Evolutionary conservation across 2,113 vertebrate species (phyloP).

Genomic region (Hippocampus zosterae): DNA sequence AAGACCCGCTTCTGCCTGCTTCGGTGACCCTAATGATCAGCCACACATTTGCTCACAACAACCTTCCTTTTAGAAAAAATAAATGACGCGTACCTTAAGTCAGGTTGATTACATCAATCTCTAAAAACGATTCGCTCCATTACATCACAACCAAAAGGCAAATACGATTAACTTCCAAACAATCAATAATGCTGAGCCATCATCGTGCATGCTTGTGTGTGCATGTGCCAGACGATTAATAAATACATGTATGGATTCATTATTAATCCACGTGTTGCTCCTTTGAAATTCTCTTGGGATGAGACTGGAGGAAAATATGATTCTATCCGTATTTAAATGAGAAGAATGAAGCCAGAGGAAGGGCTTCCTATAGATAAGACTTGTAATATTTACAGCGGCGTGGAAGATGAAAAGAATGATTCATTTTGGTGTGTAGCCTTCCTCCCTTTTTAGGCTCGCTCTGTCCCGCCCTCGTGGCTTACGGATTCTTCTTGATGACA

Average conservation of each 20-base stretch:
- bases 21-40: constrained; percentile 42
- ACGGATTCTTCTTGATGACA: constrained; percentile 48
- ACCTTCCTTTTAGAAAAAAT: not conserved
- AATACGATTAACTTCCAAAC: not conserved
- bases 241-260: constrained; percentile 26
- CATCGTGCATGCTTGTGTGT: not conserved
- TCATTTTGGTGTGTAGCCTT: constrained; percentile 51
- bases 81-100: not conserved
- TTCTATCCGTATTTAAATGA: constrained; percentile 19
- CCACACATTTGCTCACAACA: constrained; percentile 49
- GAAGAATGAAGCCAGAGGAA: constrained; percentile 41
- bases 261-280: constrained; percentile 43
- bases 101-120: not conserved
- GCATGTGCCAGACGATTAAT: constrained; percentile 18
- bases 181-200: constrained; percentile 1
- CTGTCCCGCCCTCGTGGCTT: constrained; percentile 39
- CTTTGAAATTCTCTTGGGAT: constrained; percentile 25
- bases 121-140: not conserved
- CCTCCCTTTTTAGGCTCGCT: constrained; percentile 31
- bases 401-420: constrained; percentile 67
- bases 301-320: not conserved
- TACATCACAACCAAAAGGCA: not conserved
- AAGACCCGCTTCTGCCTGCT: constrained; percentile 21
- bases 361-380: constrained; percentile 40
- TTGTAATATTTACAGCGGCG: constrained; percentile 24